These are phyloP conservation scores for Drosophila neutralis DNA, from an alignment of 2,888 invertebrate genomes.

Conservation along the genomic window DNA sequence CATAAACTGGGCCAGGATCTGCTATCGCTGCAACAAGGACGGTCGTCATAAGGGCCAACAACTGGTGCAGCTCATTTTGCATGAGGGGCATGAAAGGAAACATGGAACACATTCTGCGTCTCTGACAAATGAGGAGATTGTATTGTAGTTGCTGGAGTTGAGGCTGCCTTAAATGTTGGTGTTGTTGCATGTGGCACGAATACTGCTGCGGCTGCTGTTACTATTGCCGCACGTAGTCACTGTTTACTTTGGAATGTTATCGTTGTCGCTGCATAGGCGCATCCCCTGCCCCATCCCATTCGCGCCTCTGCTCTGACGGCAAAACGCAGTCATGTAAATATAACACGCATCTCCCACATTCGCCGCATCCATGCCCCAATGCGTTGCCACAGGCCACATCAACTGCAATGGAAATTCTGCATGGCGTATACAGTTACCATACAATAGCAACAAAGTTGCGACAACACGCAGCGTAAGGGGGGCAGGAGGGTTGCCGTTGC, in stretches of 20 bases:
- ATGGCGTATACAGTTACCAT: not conserved
- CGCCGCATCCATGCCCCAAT: slow-evolving; percentile 26
- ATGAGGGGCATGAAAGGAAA: slow-evolving; percentile 20
- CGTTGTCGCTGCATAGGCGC: slow-evolving; percentile 50
- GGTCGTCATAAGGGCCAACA: slow-evolving; percentile 5
- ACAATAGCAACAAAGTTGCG: slow-evolving; percentile 3
- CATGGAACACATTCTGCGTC: slow-evolving; percentile 29
- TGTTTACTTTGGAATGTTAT: slow-evolving; percentile 61
- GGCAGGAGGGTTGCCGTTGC: not conserved
- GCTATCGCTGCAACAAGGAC: not conserved
- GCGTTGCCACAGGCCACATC: slow-evolving; percentile 30
- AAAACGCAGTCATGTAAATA: slow-evolving; percentile 75
- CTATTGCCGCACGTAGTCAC: slow-evolving; percentile 42
- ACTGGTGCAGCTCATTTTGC: slow-evolving; percentile 38
- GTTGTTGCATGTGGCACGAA: slow-evolving; percentile 72
- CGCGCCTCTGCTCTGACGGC: slow-evolving; percentile 46
- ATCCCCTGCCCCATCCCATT: slow-evolving; percentile 14
- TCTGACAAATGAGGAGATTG: slow-evolving; percentile 61
- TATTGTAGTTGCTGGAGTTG: slow-evolving; percentile 38
- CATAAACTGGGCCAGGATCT: slow-evolving; percentile 40
- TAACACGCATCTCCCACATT: slow-evolving; percentile 59
- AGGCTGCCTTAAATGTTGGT: slow-evolving; percentile 54
- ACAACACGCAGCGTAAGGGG: not conserved
- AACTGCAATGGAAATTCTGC: slow-evolving; percentile 13
- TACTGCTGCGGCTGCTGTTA: slow-evolving; percentile 10